phyloP scores from a whole-genome alignment of 1,140 invertebrate species.

The Tigriopus japonicus region DNA sequence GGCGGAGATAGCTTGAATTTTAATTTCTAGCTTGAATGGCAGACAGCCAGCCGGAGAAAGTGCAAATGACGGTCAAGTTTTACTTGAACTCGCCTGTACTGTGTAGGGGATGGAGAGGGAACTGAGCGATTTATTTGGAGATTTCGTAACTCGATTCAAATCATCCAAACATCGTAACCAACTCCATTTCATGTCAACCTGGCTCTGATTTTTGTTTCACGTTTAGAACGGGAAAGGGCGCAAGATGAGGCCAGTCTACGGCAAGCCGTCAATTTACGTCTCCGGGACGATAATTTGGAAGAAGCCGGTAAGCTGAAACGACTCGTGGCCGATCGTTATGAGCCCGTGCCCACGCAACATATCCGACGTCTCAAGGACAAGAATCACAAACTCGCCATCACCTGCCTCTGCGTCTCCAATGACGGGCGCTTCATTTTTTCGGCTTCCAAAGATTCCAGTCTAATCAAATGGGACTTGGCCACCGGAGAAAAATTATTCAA shows the following conservation, averaged over 20 bases:
- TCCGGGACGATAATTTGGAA: slow-evolving; percentile 64
- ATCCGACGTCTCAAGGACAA: slow-evolving; percentile 37
- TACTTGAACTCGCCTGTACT: too few species aligned
- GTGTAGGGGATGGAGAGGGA: too few species aligned
- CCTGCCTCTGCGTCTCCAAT: slow-evolving; percentile 53
- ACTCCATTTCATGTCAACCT: too few species aligned
- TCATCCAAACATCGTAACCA: too few species aligned
- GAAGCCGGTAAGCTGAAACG: slow-evolving; percentile 55
- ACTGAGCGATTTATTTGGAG: too few species aligned
- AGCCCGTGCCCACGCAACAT: slow-evolving; percentile 28
- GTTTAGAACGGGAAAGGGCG: too few species aligned
- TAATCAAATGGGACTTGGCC: slow-evolving; percentile 56
- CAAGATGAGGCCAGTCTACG: slow-evolving; percentile 34
- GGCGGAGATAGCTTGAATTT: too few species aligned
- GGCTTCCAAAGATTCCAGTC: slow-evolving; percentile 64
- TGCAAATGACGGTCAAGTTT: too few species aligned
- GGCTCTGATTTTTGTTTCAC: too few species aligned
- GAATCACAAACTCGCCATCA: slow-evolving; percentile 55
- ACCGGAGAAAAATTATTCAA: slow-evolving; percentile 27
- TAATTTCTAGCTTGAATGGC: too few species aligned
- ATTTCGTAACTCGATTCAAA: too few species aligned
- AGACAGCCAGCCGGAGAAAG: too few species aligned
- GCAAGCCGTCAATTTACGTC: slow-evolving; percentile 39
- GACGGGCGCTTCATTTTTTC: slow-evolving; percentile 47
- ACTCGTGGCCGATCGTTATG: slow-evolving; percentile 46